These are phyloP conservation scores for Caracal caracal DNA, from an alignment of 2,113 vertebrate species.

Conservation along the genomic window DNA sequence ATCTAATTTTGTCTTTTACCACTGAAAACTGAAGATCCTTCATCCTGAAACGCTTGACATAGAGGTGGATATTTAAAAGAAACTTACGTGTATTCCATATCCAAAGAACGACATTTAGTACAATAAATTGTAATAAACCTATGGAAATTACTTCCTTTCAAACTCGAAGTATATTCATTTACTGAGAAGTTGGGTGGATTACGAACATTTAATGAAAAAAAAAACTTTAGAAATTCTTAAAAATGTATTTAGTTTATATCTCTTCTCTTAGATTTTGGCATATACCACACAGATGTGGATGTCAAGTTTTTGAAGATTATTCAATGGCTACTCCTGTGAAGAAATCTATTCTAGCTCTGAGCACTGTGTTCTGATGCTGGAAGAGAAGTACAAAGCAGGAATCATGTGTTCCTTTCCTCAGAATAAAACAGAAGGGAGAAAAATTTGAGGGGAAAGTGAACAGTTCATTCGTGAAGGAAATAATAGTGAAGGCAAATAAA, in stretches of 20 bases:
- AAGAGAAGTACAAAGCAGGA: not conserved
- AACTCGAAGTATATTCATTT: not conserved
- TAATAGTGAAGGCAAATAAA: not conserved
- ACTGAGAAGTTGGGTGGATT: not conserved
- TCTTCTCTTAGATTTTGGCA: not conserved
- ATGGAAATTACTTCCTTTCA: conserved; percentile 6
- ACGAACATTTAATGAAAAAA: not conserved
- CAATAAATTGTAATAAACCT: not conserved
- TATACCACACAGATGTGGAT: not conserved
- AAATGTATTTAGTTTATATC: not conserved
- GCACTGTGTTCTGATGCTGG: not conserved
- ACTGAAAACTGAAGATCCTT: not conserved
- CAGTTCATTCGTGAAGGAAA: not conserved
- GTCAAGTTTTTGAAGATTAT: not conserved
- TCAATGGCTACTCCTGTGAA: not conserved
- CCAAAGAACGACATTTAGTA: not conserved
- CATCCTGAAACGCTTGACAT: not conserved
- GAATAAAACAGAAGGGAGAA: not conserved
- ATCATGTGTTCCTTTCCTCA: not conserved
- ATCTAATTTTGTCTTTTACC: not conserved
- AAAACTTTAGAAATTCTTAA: not conserved
- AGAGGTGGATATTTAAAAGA: not conserved
- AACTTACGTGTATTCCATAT: not conserved
- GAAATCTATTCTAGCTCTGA: not conserved
- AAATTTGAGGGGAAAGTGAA: not conserved